Evolutionary conservation across 2,888 invertebrate species (phyloP).

Genomic region (Iselma pallidipennis): DNA sequence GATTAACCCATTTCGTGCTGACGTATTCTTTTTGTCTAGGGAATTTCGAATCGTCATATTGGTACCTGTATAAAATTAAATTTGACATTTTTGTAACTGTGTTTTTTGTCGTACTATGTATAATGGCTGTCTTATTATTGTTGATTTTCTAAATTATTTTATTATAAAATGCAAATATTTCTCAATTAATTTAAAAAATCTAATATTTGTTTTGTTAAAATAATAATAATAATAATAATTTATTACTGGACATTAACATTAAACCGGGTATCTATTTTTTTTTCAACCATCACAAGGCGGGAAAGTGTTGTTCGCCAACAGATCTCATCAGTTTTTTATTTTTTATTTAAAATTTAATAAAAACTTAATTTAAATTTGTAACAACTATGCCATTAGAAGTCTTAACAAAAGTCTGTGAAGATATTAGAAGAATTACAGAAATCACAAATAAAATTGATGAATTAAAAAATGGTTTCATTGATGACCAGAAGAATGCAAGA

Average conservation of each 20-base stretch:
- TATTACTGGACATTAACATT: neutral
- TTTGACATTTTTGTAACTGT: neutral
- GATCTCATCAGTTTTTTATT: neutral
- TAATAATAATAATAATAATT: no score
- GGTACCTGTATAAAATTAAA: neutral
- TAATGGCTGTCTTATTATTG: neutral
- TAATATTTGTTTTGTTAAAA: no score
- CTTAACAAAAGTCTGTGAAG: neutral
- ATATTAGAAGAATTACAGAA: neutral
- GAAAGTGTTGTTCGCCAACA: neutral
- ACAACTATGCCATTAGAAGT: neutral
- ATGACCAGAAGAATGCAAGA: neutral
- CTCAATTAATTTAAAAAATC: no score
- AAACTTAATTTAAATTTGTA: neutral
- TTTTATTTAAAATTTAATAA: no score
- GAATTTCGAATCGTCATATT: neutral
- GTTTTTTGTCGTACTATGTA: no score
- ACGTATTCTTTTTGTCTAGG: neutral
- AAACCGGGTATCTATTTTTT: neutral
- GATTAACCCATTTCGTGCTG: no score
- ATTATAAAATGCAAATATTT: neutral
- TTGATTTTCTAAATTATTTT: neutral
- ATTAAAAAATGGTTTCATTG: neutral
- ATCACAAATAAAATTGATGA: neutral
- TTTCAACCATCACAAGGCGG: neutral